Evolutionary conservation across 2,113 vertebrate genomes (phyloP).

Genomic region (Archocentrus centrarchus): DNA sequence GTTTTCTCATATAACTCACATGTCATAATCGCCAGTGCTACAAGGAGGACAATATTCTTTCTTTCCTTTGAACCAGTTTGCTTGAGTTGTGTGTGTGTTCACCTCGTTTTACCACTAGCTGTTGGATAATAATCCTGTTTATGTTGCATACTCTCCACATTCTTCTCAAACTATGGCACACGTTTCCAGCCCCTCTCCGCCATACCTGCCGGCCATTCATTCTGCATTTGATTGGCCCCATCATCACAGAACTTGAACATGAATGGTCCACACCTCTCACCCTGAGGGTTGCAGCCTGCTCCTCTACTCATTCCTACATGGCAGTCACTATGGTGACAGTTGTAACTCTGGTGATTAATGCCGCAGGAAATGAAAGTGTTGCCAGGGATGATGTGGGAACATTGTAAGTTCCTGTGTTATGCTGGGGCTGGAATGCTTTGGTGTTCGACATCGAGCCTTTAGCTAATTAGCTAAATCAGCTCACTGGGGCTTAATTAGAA

Average conservation of each 20-base stretch:
- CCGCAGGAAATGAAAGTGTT: slow-evolving; percentile 77
- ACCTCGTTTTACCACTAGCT: background rate
- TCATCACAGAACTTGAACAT: slow-evolving; percentile 12
- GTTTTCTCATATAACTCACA: background rate
- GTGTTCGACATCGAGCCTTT: slow-evolving; percentile 72
- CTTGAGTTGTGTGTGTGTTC: background rate
- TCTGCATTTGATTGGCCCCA: slow-evolving; percentile 16
- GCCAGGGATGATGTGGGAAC: slow-evolving; percentile 68
- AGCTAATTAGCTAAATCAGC: slow-evolving; percentile 84
- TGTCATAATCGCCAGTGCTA: background rate
- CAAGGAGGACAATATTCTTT: background rate
- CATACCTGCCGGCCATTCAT: slow-evolving; percentile 3
- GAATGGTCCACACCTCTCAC: slow-evolving; percentile 29
- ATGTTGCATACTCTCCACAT: background rate
- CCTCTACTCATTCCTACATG: background rate
- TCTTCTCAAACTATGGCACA: background rate
- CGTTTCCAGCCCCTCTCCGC: background rate
- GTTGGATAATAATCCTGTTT: background rate
- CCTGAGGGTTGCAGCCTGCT: slow-evolving; percentile 23
- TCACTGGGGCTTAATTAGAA: slow-evolving; percentile 84
- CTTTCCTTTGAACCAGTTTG: background rate
- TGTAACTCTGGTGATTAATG: slow-evolving; percentile 75
- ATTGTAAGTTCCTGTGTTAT: slow-evolving; percentile 69
- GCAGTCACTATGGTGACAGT: slow-evolving; percentile 54
- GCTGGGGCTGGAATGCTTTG: slow-evolving; percentile 69